Evolutionary conservation across 1,140 invertebrate genomes (phyloP), one percentile per base, ranked within the genome.

Genomic region (Patella vulgata): DNA sequence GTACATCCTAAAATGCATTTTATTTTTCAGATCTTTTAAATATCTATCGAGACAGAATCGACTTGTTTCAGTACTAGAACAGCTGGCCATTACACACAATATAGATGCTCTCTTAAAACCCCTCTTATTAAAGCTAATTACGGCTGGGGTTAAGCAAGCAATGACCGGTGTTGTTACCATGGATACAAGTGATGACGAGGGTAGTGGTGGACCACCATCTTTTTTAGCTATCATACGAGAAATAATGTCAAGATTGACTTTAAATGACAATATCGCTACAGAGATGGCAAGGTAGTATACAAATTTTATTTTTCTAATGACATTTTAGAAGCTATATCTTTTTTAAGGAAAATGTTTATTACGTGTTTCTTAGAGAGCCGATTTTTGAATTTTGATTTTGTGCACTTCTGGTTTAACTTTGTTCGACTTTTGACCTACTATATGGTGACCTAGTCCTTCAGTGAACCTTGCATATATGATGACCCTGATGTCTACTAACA

Each of bases 21-120:
- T 61, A 59, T 12, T 48, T 67, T 61, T 17, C 68, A 81, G 79
- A 42, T 56, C 66, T 6, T 81, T 76, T 50, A 73, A 74, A 27
- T 58, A 74, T 52, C 33, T 81, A n/a, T 63, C 67, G 46, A 47
- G 54, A 31, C 66, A 78, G 50, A 63, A 66, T 21, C 48, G 43
- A 4, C 33, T 81, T 2, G 63, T 73, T 0, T 57, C 71, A 25
- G 25, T 52, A 39, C 40, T 81, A 12, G 39, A 31, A 3, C 42
- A 66, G 27, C 48, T 80, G 23, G 59, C 71, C 23, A 27, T 48
- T 1, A 48, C 56, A 17, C 74, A 66, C 61, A 63, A 70, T 14
- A 44, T 68, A 17, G 47, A 72, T 11, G 28, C 47, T n/a, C 65
- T 81, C 25, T 50, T 70, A 11, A 1, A 30, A 1, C 53, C 62